Evolutionary conservation across 2,113 vertebrate species (phyloP).

Genomic region (Pipra filicauda): DNA sequence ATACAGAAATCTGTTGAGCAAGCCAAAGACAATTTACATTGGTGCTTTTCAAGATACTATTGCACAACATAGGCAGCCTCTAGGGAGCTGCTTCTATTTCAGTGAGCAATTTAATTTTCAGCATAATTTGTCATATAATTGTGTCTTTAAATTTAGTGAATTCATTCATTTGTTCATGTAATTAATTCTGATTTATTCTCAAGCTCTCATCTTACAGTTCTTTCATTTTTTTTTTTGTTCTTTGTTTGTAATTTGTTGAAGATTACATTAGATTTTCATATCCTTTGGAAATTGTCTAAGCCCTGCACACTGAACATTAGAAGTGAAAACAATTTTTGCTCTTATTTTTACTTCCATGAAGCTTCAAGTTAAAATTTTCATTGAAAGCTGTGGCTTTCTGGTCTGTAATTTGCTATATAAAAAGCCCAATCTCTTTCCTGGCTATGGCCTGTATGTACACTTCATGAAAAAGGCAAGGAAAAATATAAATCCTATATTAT

Average conservation of each 20-base stretch:
- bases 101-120: constrained; percentile 5
- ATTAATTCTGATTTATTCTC: constrained; percentile 42
- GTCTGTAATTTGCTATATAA: not conserved
- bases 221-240: not conserved
- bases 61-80: not conserved
- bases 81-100: not conserved
- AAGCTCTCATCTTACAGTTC: not conserved
- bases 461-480: not conserved
- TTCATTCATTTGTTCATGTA: not conserved
- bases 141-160: constrained; percentile 22
- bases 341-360: not conserved
- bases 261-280: not conserved
- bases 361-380: not conserved
- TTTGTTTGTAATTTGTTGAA: not conserved
- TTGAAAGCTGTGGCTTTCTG: not conserved
- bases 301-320: not conserved
- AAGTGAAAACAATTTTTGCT: not conserved
- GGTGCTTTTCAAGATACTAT: not conserved
- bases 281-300: not conserved
- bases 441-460: not conserved
- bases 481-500: not conserved
- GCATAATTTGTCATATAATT: constrained; percentile 29
- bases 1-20: not conserved
- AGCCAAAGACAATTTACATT: not conserved
- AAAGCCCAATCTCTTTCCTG: not conserved